phyloP scores from a whole-genome alignment of 2,113 vertebrate genomes.

The Rhodinocichla rosea region DNA sequence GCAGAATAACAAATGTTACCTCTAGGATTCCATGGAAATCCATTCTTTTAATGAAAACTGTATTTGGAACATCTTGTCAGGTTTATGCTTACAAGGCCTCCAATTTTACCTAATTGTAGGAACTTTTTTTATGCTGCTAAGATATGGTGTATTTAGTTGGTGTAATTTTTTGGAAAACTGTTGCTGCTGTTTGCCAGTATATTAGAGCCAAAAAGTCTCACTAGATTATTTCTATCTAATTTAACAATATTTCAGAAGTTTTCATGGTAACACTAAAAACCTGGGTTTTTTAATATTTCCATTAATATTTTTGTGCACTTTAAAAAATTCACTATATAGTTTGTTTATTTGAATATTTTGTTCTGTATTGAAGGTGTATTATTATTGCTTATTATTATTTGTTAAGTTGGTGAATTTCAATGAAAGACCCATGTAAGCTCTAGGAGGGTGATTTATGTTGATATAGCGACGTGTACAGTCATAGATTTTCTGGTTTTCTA shows the following conservation, averaged over 20 bases:
- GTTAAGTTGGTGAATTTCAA: neutral
- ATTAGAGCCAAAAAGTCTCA: constrained; percentile 71
- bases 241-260: constrained; percentile 41
- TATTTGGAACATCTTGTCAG: constrained; percentile 58
- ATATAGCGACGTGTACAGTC: neutral
- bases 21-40: constrained; percentile 69
- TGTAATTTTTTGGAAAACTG: constrained; percentile 54
- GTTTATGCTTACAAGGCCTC: constrained; percentile 69
- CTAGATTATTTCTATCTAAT: constrained; percentile 56
- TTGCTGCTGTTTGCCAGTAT: constrained; percentile 73
- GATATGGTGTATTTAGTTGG: constrained; percentile 51
- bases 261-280: constrained; percentile 42
- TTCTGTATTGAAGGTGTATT: neutral
- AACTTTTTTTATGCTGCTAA: constrained; percentile 75
- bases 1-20: constrained; percentile 66
- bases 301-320: constrained; percentile 77
- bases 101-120: constrained; percentile 63
- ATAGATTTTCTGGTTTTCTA: neutral
- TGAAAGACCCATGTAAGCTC: constrained; percentile 28
- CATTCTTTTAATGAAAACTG: constrained; percentile 40
- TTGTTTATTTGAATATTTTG: constrained; percentile 8
- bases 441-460: neutral
- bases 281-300: neutral
- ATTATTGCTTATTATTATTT: neutral
- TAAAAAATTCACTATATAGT: constrained; percentile 50